Evolutionary conservation across 2,888 invertebrate genomes (phyloP).

Genomic region (Chloroclysta siterata): DNA sequence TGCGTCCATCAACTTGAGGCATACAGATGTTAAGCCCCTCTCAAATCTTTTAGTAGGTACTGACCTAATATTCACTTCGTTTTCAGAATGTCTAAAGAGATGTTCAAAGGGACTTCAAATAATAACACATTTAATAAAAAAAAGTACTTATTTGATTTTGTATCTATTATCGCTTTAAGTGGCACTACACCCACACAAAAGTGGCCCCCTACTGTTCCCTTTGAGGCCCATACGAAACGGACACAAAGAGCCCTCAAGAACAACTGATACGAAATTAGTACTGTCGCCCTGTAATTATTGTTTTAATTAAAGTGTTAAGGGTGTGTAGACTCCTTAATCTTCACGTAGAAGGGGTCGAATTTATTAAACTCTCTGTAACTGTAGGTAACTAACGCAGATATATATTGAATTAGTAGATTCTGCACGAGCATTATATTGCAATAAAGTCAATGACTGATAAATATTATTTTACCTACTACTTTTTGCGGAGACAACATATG

Average conservation of each 20-base stretch:
- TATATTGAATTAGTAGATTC: too few relatives aligned
- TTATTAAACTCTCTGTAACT: slow-evolving; percentile 24
- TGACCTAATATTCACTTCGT: too few relatives aligned
- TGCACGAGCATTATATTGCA: too few relatives aligned
- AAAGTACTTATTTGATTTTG: neutral
- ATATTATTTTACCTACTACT: too few relatives aligned
- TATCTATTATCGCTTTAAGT: slow-evolving; percentile 2
- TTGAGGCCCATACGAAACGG: slow-evolving; percentile 64
- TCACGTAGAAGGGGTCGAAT: slow-evolving; percentile 22
- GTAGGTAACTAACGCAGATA: neutral
- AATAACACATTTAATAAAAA: too few relatives aligned
- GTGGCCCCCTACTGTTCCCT: slow-evolving; percentile 55
- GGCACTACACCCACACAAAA: slow-evolving; percentile 30
- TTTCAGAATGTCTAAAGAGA: too few relatives aligned
- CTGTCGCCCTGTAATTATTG: slow-evolving; percentile 50
- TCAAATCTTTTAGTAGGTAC: too few relatives aligned
- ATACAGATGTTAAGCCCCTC: too few relatives aligned
- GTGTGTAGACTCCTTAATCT: slow-evolving; percentile 37
- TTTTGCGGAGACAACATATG: too few relatives aligned
- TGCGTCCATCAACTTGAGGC: too few relatives aligned
- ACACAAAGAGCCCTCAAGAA: slow-evolving; percentile 68
- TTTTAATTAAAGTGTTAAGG: slow-evolving; percentile 45
- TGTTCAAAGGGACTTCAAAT: too few relatives aligned
- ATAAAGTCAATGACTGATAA: too few relatives aligned
- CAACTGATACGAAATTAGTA: slow-evolving; percentile 69